Conservation (phyloP, 2,113 vertebrate species). For the Mugil cephalus region DNA sequence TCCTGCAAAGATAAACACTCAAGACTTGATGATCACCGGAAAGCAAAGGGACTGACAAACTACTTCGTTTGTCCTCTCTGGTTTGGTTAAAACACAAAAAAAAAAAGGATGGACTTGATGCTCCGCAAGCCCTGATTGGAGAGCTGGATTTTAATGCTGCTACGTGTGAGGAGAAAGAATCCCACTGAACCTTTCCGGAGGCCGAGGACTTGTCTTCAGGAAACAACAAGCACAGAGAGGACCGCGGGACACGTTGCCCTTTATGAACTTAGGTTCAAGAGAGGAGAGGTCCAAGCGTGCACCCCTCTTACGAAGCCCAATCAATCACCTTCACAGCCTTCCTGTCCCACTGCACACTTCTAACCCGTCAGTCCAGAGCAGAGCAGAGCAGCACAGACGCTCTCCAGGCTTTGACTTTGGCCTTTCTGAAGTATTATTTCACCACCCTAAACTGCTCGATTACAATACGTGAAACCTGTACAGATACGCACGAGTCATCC, state of each 20-base stretch:
- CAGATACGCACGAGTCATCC: conserved; percentile 40
- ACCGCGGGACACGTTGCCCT: conserved; percentile 14
- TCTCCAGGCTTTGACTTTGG: conserved; percentile 30
- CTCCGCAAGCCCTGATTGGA: conserved; percentile 51
- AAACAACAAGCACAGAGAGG: conserved; percentile 51
- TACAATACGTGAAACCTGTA: conserved; percentile 40
- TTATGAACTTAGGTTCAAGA: conserved; percentile 22
- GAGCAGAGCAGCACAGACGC: conserved; percentile 23
- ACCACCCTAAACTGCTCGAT: conserved; percentile 33
- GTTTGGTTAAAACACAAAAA: conserved; percentile 28
- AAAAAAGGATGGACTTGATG: conserved; percentile 52
- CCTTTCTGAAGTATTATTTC: conserved; percentile 7
- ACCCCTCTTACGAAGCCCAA: conserved; percentile 20
- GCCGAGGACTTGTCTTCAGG: conserved; percentile 31
- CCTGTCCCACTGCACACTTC: conserved; percentile 30
- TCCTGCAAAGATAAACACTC: conserved; percentile 16
- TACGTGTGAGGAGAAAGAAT: conserved; percentile 40
- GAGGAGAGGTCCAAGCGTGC: conserved; percentile 47
- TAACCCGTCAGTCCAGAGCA: conserved; percentile 25
- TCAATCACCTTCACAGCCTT: conserved; percentile 63
- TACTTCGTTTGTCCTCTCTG: conserved; percentile 5
- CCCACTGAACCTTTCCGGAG: not conserved
- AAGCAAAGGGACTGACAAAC: conserved; percentile 23
- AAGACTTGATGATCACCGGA: conserved; percentile 16
- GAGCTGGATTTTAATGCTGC: conserved; percentile 64